Base-by-base conservation (phyloP, 2,113 vertebrate species). In the Laterallus jamaicensis region DNA sequence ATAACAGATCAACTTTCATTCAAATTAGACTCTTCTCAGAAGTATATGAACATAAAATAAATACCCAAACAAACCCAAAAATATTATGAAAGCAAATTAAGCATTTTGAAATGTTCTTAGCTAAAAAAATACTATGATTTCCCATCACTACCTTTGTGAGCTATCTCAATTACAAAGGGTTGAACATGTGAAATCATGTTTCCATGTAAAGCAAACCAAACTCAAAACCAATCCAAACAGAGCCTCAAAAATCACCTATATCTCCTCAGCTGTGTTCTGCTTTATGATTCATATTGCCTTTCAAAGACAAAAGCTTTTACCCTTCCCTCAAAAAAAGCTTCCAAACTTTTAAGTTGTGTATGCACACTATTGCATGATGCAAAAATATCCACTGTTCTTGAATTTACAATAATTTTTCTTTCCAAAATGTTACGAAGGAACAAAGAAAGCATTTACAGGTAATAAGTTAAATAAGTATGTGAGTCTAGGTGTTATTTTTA, bases 101-200 rank as follows among this genome's bases (percentile, higher is more conserved):
- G 26, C 2, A 78, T 42, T 86, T 32, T 50, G 7, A 81, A 83
- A 63, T n/a, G 4, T 5, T 77, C 54, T 73, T 67, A 28, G 10
- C 16, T 29, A 69, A 76, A 77, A 68, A 40, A 74, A 5, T 0
- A 8, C 12, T 7, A 29, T 73, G 1, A 69, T 52, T 52, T 88
- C 40, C 26, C 6, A 82, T 50, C 20, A 35, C 4, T 25, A 88
- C 19, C 22, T 80, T 82, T 92, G 22, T 22, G 20, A 84, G 5
- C 8, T 37, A 24, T 14, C 35, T 82, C 0, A 0, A 44, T 76
- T 66, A 76, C 18, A 79, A 5, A 62, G 2, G 6, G 24, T 0
- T 69, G 16, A 90, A 26, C 2, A 35, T 6, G 9, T 28, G n/a
- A 63, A 66, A 85, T 32, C 58, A 80, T 63, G 17, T 52, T 59